These are phyloP conservation scores for Ptychochromis oligacanthus DNA, from an alignment of 2,113 vertebrate genomes.

Conservation along the genomic window DNA sequence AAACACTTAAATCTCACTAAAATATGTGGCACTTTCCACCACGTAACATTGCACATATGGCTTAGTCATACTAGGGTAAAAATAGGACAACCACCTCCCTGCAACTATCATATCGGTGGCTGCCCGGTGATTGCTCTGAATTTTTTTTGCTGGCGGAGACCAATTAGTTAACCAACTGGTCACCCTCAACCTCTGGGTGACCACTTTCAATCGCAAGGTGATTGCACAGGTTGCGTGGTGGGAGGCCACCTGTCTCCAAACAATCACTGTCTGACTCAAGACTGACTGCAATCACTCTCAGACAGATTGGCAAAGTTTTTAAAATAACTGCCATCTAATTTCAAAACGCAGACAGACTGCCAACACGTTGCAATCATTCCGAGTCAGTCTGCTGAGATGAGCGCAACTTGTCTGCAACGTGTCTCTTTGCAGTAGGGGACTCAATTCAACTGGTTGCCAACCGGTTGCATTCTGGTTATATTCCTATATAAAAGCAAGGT, in stretches of 20 bases:
- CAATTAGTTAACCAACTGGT: too few relatives aligned
- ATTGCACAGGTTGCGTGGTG: background rate
- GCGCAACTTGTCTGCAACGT: background rate
- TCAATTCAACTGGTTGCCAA: background rate
- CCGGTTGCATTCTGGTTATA: background rate
- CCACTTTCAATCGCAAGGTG: background rate
- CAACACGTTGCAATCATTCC: background rate
- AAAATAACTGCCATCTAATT: background rate
- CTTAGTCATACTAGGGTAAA: background rate
- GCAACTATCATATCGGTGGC: too few relatives aligned
- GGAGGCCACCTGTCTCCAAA: background rate
- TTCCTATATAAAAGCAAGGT: background rate
- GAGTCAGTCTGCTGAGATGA: background rate
- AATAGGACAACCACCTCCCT: too few relatives aligned
- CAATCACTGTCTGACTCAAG: background rate
- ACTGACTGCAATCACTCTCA: too few relatives aligned
- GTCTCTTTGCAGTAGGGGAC: background rate
- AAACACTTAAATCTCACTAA: background rate
- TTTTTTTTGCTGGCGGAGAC: too few relatives aligned
- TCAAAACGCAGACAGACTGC: background rate
- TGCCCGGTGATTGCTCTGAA: too few relatives aligned
- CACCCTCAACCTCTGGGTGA: too few relatives aligned
- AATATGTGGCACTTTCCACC: background rate
- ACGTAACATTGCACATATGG: background rate
- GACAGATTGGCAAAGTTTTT: background rate